phyloP scores from a whole-genome alignment of 1,140 invertebrate species.

The Luehdorfia chinensis region DNA sequence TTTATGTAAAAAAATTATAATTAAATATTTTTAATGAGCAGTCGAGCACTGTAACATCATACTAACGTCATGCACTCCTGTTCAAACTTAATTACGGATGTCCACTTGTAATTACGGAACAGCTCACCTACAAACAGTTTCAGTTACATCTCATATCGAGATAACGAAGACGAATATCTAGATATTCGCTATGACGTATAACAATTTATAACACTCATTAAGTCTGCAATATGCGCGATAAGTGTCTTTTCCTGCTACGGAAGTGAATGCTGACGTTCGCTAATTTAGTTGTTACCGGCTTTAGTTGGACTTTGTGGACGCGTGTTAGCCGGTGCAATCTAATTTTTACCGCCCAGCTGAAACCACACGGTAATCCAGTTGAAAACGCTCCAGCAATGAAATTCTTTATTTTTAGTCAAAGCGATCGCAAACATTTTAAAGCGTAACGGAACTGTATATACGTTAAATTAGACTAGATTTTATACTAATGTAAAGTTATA shows the following conservation, averaged over 20 bases:
- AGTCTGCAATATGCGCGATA: conserved; percentile 39
- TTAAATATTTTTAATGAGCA: too few relatives aligned
- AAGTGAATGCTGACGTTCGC: conserved; percentile 46
- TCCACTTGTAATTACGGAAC: conserved; percentile 9
- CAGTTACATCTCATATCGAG: conserved; percentile 31
- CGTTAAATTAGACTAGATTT: conserved; percentile 6
- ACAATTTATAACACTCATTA: conserved; percentile 35
- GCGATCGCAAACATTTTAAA: conserved; percentile 12
- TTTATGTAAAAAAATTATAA: too few relatives aligned
- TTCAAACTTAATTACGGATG: conserved; percentile 15
- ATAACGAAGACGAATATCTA: conserved; percentile 49
- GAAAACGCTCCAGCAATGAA: conserved; percentile 4
- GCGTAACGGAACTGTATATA: conserved; percentile 3
- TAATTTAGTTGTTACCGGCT: conserved; percentile 57
- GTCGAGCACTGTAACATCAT: too few relatives aligned
- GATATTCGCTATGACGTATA: conserved; percentile 41
- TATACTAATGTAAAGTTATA: conserved; percentile 5
- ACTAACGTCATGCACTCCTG: not conserved
- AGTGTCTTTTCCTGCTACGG: conserved; percentile 61
- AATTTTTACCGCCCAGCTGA: conserved; percentile 31
- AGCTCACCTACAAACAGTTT: conserved; percentile 20
- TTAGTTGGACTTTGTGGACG: conserved; percentile 27
- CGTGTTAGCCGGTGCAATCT: conserved; percentile 27
- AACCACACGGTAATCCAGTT: conserved; percentile 27
- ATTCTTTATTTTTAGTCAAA: conserved; percentile 13